Evolutionary conservation across 2,113 vertebrate genomes (phyloP).

Genomic region (Aramus guarauna): DNA sequence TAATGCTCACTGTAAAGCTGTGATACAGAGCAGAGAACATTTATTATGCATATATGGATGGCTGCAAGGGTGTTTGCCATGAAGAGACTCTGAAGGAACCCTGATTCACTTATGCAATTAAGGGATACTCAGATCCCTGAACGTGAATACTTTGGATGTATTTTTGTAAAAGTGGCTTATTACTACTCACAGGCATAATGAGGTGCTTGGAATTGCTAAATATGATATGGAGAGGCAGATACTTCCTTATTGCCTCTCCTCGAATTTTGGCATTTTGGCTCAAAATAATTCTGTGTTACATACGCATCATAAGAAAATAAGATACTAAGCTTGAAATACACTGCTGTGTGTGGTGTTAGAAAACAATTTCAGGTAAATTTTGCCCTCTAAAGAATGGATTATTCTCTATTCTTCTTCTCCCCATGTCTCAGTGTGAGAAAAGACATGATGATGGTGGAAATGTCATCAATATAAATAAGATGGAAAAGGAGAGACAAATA

Average conservation of each 20-base stretch:
- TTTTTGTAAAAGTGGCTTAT: not conserved
- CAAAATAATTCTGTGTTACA: not conserved
- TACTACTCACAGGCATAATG: not conserved
- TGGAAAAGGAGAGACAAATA: not conserved
- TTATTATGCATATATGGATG: not conserved
- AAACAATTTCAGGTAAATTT: not conserved
- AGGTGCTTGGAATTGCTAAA: not conserved
- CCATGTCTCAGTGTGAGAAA: not conserved
- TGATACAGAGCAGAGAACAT: not conserved
- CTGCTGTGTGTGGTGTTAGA: not conserved
- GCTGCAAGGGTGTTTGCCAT: not conserved
- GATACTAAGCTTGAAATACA: not conserved
- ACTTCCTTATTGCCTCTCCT: not conserved
- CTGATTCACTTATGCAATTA: not conserved
- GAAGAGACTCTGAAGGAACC: not conserved
- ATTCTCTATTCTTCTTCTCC: not conserved
- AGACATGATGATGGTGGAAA: not conserved
- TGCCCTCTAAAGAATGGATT: not conserved
- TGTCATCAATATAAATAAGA: not conserved
- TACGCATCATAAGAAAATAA: not conserved
- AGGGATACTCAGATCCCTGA: not conserved
- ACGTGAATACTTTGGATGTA: not conserved
- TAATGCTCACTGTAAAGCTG: not conserved
- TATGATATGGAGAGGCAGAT: not conserved
- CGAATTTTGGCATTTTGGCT: not conserved